Conservation (phyloP, 2,797 vertebrate genomes). For the Simalia tracyae region DNA sequence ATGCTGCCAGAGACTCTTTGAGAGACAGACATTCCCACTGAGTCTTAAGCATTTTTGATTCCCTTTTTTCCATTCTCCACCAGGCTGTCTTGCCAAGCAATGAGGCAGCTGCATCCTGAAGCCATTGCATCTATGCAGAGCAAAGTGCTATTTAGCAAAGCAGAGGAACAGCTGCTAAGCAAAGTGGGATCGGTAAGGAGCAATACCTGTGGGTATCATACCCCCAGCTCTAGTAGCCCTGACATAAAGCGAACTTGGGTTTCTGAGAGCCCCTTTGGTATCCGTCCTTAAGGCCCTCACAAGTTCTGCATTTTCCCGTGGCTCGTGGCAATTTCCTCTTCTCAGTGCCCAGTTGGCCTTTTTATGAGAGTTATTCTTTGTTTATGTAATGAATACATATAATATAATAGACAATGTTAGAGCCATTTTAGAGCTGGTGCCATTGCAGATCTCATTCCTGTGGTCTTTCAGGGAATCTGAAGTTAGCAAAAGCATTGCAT, state of each 20-base stretch:
- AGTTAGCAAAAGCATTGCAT: background rate
- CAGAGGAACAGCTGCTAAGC: slow-evolving; percentile 87
- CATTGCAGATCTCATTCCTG: background rate
- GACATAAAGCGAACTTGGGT: background rate
- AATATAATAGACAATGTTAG: background rate
- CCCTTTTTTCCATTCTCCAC: background rate
- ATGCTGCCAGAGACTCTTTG: no score
- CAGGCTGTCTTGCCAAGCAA: slow-evolving; percentile 93
- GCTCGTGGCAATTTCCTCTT: background rate
- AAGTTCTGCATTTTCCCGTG: background rate
- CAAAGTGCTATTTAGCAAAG: slow-evolving; percentile 93
- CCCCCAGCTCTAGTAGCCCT: no score
- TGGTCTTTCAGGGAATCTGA: background rate
- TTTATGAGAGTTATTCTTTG: background rate
- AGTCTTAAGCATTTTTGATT: background rate
- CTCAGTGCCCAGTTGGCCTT: background rate
- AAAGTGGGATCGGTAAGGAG: slow-evolving; percentile 86
- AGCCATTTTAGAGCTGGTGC: background rate
- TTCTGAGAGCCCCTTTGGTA: background rate
- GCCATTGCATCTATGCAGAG: slow-evolving; percentile 94
- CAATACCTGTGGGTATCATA: background rate
- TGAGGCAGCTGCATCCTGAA: slow-evolving; percentile 95
- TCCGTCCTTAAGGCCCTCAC: background rate
- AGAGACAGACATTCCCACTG: background rate
- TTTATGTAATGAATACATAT: background rate